Evolutionary conservation across 2,888 invertebrate genomes (phyloP), one percentile per base, ranked within the genome.

Genomic region (Bellardia pandia): DNA sequence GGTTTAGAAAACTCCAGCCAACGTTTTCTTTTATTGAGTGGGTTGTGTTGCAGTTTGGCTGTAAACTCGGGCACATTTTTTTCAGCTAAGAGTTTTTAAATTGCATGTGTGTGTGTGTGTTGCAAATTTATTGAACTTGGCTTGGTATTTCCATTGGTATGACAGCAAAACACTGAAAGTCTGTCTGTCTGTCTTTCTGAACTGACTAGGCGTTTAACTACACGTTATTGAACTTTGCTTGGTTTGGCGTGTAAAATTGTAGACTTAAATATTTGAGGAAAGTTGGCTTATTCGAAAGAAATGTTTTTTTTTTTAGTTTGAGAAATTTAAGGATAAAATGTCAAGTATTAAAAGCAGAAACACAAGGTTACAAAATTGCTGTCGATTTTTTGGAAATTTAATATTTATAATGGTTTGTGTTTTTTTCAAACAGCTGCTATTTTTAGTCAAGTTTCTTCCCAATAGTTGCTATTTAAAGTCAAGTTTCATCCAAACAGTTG

Each of bases 171-270:
- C 58, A n/a, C 4, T 11, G 23, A 23, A 51, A 51, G 33, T 62
- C 16, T 68, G n/a, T 48, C 4, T 6, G 3, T 6, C 42, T 40
- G 30, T 53, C 14, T 68, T 45, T 45, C 14, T 13, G 2, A 5
- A 4, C n/a, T 68, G 85, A 69, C 74, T 68, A 78, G 87, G 87
- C 87, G 81, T 74, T 76, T 72, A 56, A 66, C 68, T 68, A 77
- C 84, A 87, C 86, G 84, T 81, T 87, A 81, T 84, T 84, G 86
- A 87, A 87, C 86, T 87, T 87, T 83, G 30, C 72, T 42, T 23
- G 58, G 2, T 68, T 81, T 74, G 40, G 7, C 16, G n/a, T n/a
- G 66, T 53, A 4, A 4, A 60, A 2, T 6, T 51, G 9, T 14
- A 14, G 3, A 51, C 4, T n/a, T n/a, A 53, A 62, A 42, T 58